Evolutionary conservation across 2,888 invertebrate species (phyloP).

Genomic region (Nectonema munidae): DNA sequence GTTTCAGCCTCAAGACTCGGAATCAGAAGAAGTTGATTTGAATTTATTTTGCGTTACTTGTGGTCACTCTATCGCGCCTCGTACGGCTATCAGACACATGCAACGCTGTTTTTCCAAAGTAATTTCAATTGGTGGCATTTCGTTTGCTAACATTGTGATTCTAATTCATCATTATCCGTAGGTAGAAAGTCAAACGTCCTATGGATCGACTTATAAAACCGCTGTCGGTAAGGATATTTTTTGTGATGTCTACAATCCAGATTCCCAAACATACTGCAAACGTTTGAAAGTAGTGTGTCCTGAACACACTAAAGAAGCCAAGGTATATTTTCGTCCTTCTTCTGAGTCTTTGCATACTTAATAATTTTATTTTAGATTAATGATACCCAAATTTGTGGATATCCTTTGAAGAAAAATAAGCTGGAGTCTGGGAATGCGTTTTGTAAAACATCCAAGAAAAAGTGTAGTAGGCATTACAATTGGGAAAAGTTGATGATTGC

Average conservation of each 20-base stretch:
- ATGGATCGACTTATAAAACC: constrained; percentile 69
- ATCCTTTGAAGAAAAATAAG: constrained; percentile 48
- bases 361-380: constrained; percentile 14
- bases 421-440: constrained; percentile 52
- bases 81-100: constrained; percentile 72
- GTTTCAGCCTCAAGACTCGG: not conserved
- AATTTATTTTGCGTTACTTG: constrained; percentile 83
- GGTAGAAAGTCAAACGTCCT: constrained; percentile 81
- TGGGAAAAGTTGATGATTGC: constrained; percentile 80
- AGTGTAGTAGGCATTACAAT: constrained; percentile 55
- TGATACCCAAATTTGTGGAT: constrained; percentile 44
- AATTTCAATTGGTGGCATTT: constrained; percentile 16
- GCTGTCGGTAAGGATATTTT: constrained; percentile 37
- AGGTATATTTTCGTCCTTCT: constrained; percentile 27
- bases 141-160: not conserved
- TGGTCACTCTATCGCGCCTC: constrained; percentile 66
- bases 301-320: constrained; percentile 73
- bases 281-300: constrained; percentile 70
- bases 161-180: constrained; percentile 21
- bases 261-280: constrained; percentile 59
- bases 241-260: constrained; percentile 57
- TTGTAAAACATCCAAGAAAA: constrained; percentile 54
- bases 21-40: constrained; percentile 26
- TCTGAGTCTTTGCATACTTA: not conserved
- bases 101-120: constrained; percentile 80